These are phyloP conservation scores for Himalopsyche japonica DNA, from an alignment of 2,888 invertebrate species.

Conservation along the genomic window DNA sequence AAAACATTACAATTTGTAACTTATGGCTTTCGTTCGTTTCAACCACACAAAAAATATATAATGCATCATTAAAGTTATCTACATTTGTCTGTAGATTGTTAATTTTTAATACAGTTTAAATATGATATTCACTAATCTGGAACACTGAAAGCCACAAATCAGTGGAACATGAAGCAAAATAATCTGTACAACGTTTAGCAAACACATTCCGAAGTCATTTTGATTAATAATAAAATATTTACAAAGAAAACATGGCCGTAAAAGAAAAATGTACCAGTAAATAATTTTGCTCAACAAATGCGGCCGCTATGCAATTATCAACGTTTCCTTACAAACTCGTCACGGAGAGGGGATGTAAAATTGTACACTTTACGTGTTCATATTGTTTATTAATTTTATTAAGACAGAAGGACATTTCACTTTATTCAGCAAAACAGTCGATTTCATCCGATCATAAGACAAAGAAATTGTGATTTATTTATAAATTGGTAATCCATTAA, in stretches of 20 bases:
- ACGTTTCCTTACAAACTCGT: background rate
- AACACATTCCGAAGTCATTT: slow-evolving; percentile 9
- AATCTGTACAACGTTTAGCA: slow-evolving; percentile 8
- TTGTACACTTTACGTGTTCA: background rate
- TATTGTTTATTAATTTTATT: background rate
- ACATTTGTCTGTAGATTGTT: no score
- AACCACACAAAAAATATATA: background rate
- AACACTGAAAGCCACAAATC: background rate
- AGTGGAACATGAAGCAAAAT: background rate
- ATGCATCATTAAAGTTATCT: no score
- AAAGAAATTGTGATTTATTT: background rate
- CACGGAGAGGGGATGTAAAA: background rate
- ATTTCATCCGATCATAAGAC: background rate
- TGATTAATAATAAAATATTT: background rate
- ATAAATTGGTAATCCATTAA: background rate
- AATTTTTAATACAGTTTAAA: no score
- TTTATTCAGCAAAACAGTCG: background rate
- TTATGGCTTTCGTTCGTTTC: background rate
- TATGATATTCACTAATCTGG: background rate
- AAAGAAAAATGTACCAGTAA: background rate
- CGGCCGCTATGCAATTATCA: background rate
- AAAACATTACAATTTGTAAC: background rate
- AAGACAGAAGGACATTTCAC: background rate
- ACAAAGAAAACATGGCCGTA: background rate
- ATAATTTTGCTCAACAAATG: background rate